A percentile compares a stretch with the other conserved stretches of the same genome.
Evolutionary conservation across 2,113 vertebrate species (phyloP).

Genomic region (Myotis brandtii): DNA sequence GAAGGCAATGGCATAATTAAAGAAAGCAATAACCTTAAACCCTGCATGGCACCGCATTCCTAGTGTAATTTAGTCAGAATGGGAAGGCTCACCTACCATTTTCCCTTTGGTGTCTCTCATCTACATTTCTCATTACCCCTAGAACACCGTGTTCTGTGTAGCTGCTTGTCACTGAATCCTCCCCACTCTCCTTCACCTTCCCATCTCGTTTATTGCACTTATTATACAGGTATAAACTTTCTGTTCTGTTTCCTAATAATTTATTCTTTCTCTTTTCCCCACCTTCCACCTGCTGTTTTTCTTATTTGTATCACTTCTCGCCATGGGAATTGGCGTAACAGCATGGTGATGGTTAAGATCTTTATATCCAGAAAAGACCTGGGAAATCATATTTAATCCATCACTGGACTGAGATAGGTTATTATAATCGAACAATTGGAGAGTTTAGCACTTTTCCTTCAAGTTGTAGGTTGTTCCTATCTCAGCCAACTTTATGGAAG

Average conservation of each 20-base stretch:
- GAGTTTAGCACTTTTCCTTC: background rate
- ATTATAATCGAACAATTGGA: background rate
- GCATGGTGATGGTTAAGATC: background rate
- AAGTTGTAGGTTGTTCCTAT: background rate
- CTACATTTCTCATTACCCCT: background rate
- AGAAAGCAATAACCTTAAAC: background rate
- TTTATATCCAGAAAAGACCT: background rate
- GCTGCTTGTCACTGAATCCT: background rate
- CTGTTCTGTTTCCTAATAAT: background rate
- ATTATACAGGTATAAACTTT: background rate
- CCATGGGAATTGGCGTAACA: background rate
- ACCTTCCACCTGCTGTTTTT: background rate
- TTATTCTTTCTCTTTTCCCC: background rate
- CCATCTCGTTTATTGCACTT: background rate
- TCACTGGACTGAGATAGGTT: background rate
- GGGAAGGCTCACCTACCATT: background rate
- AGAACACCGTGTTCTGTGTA: background rate
- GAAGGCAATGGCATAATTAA: background rate
- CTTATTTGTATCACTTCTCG: background rate
- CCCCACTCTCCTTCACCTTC: background rate
- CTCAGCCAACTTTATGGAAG: background rate
- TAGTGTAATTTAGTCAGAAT: background rate
- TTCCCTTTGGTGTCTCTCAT: background rate
- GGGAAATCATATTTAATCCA: background rate
- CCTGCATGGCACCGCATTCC: background rate